These are phyloP conservation scores for Melanotus villosus DNA, from an alignment of 2,888 invertebrate species.

Conservation along the genomic window DNA sequence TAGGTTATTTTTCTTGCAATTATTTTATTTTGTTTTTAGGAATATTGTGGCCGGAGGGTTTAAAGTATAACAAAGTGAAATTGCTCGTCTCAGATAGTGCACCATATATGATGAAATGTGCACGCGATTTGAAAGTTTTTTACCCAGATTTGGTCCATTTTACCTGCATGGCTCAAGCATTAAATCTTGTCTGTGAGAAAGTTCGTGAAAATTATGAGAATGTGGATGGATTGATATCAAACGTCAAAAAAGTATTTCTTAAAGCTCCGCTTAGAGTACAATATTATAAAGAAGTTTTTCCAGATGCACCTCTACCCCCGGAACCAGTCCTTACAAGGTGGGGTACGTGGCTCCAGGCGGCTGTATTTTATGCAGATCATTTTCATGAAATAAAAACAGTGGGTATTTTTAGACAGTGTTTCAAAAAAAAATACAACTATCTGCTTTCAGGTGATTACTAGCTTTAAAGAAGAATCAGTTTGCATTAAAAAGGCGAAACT, in stretches of 20 bases:
- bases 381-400: constrained; percentile 6
- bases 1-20: too few species aligned
- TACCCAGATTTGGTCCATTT: not conserved
- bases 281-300: constrained; percentile 34
- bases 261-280: too few species aligned
- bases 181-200: not conserved
- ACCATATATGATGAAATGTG: not conserved
- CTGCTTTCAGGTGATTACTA: too few species aligned
- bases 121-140: not conserved
- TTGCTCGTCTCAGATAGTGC: not conserved
- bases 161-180: not conserved
- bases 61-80: not conserved
- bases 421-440: too few species aligned
- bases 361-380: constrained; percentile 19
- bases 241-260: too few species aligned
- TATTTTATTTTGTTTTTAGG: too few species aligned
- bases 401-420: too few species aligned
- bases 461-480: too few species aligned
- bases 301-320: constrained; percentile 31
- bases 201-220: too few species aligned
- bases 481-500: too few species aligned
- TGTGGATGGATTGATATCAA: too few species aligned
- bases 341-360: constrained; percentile 31
- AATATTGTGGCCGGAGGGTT: too few species aligned
- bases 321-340: constrained; percentile 17